Evolutionary conservation across 2,797 vertebrate species (phyloP).

Genomic region (Sphaeramia orbicularis): DNA sequence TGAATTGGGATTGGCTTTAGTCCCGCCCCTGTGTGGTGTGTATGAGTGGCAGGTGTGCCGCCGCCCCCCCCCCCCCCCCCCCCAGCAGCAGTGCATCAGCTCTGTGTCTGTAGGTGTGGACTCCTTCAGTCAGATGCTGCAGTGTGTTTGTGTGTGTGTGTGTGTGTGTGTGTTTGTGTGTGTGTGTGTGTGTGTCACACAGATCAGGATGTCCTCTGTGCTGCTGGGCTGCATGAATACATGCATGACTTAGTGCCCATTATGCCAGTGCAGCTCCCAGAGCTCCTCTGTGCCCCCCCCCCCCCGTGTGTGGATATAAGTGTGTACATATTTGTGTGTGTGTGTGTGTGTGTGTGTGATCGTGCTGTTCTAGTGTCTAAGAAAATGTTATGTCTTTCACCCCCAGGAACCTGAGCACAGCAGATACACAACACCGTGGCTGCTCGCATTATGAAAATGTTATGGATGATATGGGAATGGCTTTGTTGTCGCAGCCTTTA

Average conservation of each 20-base stretch:
- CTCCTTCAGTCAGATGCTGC: too few relatives aligned
- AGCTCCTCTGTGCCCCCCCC: conserved; percentile 31
- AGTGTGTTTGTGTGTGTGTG: too few relatives aligned
- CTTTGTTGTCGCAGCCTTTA: conserved; percentile 36
- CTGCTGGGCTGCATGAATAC: conserved; percentile 60
- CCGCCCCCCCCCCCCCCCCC: too few relatives aligned
- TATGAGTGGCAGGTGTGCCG: too few relatives aligned
- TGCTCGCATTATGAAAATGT: conserved; percentile 59
- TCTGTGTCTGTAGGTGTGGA: too few relatives aligned
- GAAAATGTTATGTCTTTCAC: conserved; percentile 47
- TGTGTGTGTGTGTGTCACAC: conserved; percentile 3
- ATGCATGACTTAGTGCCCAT: conserved; percentile 64
- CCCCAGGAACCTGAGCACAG: background rate
- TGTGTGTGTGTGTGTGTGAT: conserved; percentile 13
- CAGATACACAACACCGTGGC: background rate
- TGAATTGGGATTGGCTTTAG: too few relatives aligned
- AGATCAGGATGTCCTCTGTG: conserved; percentile 57
- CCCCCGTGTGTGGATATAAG: conserved; percentile 8
- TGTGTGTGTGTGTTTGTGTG: too few relatives aligned
- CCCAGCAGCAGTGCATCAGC: too few relatives aligned
- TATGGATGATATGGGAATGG: conserved; percentile 46
- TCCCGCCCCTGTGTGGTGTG: too few relatives aligned
- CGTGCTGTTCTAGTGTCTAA: conserved; percentile 4
- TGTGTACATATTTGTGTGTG: conserved; percentile 16
- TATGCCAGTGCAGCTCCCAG: conserved; percentile 49